Evolutionary conservation across 2,113 vertebrate genomes (phyloP).

Genomic region (Nyctereutes procyonoides): DNA sequence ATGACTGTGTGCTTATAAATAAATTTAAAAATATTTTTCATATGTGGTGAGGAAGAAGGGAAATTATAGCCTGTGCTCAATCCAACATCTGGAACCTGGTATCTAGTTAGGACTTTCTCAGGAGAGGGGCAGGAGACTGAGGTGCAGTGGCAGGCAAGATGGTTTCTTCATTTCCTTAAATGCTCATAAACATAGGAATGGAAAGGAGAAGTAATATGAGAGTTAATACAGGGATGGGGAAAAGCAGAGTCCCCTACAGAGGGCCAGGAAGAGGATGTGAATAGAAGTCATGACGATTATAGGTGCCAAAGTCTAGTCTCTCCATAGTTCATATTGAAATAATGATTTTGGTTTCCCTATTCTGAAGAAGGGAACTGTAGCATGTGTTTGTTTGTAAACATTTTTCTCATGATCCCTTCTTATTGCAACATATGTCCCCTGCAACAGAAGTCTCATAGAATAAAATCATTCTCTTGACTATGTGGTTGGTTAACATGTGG

Average conservation of each 20-base stretch:
- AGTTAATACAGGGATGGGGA: background rate
- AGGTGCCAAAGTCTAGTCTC: background rate
- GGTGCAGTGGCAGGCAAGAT: background rate
- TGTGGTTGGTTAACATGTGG: background rate
- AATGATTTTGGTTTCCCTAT: background rate
- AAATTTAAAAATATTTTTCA: background rate
- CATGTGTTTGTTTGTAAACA: background rate
- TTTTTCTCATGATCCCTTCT: background rate
- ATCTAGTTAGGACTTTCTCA: background rate
- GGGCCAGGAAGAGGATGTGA: background rate
- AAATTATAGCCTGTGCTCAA: background rate
- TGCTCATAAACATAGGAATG: background rate
- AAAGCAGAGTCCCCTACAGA: background rate
- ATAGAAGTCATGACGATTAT: background rate
- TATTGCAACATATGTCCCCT: background rate
- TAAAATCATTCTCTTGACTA: background rate
- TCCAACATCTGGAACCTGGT: background rate
- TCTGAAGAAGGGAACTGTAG: background rate
- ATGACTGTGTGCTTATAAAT: background rate
- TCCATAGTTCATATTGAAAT: background rate
- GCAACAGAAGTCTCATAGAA: background rate
- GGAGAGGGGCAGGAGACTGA: background rate
- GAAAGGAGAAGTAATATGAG: background rate
- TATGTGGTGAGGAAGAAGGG: background rate
- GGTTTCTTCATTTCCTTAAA: background rate